These are phyloP conservation scores for Pseudorasbora parva DNA, from an alignment of 2,113 vertebrate genomes.

Conservation along the genomic window DNA sequence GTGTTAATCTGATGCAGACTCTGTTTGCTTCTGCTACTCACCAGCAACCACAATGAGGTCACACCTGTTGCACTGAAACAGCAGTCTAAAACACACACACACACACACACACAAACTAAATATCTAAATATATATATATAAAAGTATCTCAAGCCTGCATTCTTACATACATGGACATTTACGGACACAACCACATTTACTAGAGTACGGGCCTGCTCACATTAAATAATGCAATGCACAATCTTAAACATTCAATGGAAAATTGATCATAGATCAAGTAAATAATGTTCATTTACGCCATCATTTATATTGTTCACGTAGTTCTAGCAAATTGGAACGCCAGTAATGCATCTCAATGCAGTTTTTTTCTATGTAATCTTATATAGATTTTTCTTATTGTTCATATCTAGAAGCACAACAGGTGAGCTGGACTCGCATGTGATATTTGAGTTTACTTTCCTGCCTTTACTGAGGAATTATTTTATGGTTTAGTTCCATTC, in stretches of 20 bases:
- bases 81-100: conserved; percentile 49
- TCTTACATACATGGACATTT: neutral
- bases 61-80: conserved; percentile 70
- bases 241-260: neutral
- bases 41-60: conserved; percentile 75
- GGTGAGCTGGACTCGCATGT: neutral
- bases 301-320: neutral
- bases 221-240: neutral
- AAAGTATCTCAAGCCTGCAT: neutral
- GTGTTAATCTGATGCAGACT: conserved; percentile 74
- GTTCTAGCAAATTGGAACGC: neutral
- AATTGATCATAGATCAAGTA: neutral
- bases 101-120: conserved; percentile 11
- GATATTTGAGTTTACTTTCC: neutral
- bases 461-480: neutral
- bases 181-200: neutral
- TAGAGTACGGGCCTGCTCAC: neutral
- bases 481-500: neutral
- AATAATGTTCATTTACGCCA: neutral
- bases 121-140: conserved; percentile 27
- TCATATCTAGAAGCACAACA: neutral
- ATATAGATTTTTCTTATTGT: neutral
- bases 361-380: neutral
- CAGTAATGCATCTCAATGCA: neutral
- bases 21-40: conserved; percentile 62